Evolutionary conservation across 2,797 vertebrate genomes (phyloP).

Genomic region (Lacerta agilis): DNA sequence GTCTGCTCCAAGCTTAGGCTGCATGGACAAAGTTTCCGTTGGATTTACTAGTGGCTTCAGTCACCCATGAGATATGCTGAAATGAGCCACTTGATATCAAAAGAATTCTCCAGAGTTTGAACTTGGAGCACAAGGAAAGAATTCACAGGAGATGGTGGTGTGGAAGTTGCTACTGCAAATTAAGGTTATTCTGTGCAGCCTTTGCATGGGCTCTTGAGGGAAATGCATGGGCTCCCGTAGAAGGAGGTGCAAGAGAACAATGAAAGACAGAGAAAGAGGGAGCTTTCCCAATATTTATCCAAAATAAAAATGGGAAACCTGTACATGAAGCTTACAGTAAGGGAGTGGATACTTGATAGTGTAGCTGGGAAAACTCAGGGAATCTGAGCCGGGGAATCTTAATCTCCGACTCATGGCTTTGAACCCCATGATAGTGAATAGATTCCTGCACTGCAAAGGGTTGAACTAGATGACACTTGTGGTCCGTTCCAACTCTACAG

Average conservation of each 20-base stretch:
- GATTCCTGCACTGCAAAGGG: too few species aligned
- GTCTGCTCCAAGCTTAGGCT: background rate
- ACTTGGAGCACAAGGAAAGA: background rate
- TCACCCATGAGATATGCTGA: background rate
- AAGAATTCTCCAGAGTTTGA: background rate
- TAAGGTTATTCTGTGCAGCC: background rate
- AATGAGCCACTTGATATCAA: background rate
- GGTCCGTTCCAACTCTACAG: too few species aligned
- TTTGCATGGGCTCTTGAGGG: background rate
- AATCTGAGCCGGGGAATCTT: too few species aligned
- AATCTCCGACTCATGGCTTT: too few species aligned
- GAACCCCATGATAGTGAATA: too few species aligned
- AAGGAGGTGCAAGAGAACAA: background rate
- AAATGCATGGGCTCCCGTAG: background rate
- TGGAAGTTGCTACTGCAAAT: background rate
- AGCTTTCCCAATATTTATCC: background rate
- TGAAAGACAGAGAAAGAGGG: background rate
- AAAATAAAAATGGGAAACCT: too few species aligned
- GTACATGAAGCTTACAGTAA: too few species aligned
- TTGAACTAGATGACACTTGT: too few species aligned
- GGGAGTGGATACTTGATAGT: too few species aligned
- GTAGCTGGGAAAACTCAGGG: too few species aligned
- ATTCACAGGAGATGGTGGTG: background rate
- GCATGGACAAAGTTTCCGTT: background rate
- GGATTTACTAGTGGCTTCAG: background rate